Evolutionary conservation across 2,113 vertebrate species (phyloP), one percentile per base, ranked within the genome.

Genomic region (Arvicanthis niloticus): DNA sequence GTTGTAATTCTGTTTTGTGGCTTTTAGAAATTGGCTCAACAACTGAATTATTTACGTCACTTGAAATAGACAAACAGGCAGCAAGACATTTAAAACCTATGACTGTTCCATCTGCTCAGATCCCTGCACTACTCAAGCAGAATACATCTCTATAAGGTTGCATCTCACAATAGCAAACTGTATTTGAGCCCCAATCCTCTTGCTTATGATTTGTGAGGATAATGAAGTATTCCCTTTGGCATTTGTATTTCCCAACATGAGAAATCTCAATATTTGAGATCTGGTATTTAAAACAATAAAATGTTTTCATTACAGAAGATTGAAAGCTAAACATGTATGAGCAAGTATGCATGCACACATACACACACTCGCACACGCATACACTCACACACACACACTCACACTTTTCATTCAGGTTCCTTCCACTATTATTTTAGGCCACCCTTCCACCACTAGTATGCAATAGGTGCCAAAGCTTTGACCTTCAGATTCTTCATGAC

Each of bases 1-100:
- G 94, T 95, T 96, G 68, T 40, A 97, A 91, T 92, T 97, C 87
- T 97, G 53, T 88, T 93, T 97, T 77, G 19, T 48, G n/a, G 94
- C 65, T 93, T 85, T 65, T 40, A 4, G 68, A 92, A 37, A 58
- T 31, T 73, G 51, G 88, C 94, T 90, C 76, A 80, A 81, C 13
- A 86, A 62, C 16, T 7, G 65, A 89, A 48, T 82, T 85, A 77
- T 56, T 98, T 96, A 56, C 65, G 87, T 77, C 73, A 96, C 48
- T 56, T 22, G 3, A 73, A 72, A 88, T 87, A 68, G 53, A 85
- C 0, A 2, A 89, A 80, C 0, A 1, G 88, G 19, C 40, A 94
- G 88, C 94, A 91, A 48, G 65, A 37, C 68, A 40, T 12, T 85
- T 31, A 67, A 89, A 94, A 42, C 22, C 15, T 12, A 40, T 10